Evolutionary conservation across 2,888 invertebrate genomes (phyloP).

Genomic region (Athalia rosae): DNA sequence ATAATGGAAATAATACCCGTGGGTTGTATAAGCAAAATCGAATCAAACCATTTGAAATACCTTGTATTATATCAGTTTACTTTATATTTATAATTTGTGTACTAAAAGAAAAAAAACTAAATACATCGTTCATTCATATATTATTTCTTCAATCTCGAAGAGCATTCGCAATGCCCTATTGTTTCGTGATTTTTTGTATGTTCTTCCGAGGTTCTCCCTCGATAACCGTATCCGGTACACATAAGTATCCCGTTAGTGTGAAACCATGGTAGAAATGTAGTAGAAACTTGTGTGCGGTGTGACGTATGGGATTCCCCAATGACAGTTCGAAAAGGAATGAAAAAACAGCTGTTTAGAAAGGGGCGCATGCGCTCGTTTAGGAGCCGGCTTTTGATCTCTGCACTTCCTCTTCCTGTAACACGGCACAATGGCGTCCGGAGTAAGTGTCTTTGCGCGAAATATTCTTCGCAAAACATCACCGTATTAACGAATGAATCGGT

Average conservation of each 20-base stretch:
- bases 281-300: background rate
- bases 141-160: too few relatives aligned
- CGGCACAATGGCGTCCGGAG: constrained; percentile 76
- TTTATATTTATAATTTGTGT: constrained; percentile 25
- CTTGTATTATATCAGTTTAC: constrained; percentile 16
- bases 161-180: background rate
- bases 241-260: too few relatives aligned
- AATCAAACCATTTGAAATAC: background rate
- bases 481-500: constrained; percentile 41
- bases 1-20: background rate
- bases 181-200: background rate
- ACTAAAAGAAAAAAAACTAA: constrained; percentile 7
- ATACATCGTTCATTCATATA: constrained; percentile 10
- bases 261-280: too few relatives aligned
- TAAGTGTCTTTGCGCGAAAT: constrained; percentile 70
- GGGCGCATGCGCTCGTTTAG: constrained; percentile 36
- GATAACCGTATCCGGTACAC: too few relatives aligned
- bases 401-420: constrained; percentile 71
- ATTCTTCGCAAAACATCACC: constrained; percentile 68
- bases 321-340: constrained; percentile 4
- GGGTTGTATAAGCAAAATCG: too few relatives aligned
- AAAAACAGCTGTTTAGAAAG: constrained; percentile 14
- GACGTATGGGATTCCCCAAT: constrained; percentile 1
- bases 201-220: too few relatives aligned
- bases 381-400: constrained; percentile 64